Evolutionary conservation across 1,140 invertebrate genomes (phyloP).

Genomic region (Brachionus calyciflorus): DNA sequence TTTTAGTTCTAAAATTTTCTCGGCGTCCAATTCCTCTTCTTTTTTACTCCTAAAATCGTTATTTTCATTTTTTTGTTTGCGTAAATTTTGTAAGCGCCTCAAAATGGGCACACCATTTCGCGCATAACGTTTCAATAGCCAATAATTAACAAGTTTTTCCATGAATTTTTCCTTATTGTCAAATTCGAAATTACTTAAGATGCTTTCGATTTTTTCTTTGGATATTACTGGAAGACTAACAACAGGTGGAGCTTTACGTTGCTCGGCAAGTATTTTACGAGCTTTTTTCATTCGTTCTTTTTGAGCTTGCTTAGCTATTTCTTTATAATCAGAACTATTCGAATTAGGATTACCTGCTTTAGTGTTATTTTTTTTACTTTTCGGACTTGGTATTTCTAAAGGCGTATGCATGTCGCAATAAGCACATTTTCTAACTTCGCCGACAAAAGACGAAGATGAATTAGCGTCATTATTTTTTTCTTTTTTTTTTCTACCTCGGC

Average conservation of each 20-base stretch:
- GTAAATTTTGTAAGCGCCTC: conserved; percentile 64
- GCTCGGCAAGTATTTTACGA: conserved; percentile 74
- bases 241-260: conserved; percentile 80
- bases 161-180: conserved; percentile 41
- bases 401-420: conserved; percentile 92
- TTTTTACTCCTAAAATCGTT: not conserved
- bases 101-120: conserved; percentile 91
- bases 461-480: conserved; percentile 8
- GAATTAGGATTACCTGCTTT: not conserved
- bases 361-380: not conserved
- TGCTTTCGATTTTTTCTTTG: conserved; percentile 67
- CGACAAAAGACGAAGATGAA: not conserved
- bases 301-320: conserved; percentile 62
- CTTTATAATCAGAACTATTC: conserved; percentile 55
- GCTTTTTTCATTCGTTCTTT: conserved; percentile 73
- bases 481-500: conserved; percentile 61
- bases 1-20: conserved; percentile 62
- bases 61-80: not conserved
- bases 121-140: conserved; percentile 91
- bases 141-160: conserved; percentile 69
- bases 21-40: not conserved
- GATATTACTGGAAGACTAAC: conserved; percentile 91
- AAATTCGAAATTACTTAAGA: conserved; percentile 7
- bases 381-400: conserved; percentile 50
- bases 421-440: conserved; percentile 84